Conservation (phyloP, 2,113 vertebrate genomes). For the Noturus placidus region DNA sequence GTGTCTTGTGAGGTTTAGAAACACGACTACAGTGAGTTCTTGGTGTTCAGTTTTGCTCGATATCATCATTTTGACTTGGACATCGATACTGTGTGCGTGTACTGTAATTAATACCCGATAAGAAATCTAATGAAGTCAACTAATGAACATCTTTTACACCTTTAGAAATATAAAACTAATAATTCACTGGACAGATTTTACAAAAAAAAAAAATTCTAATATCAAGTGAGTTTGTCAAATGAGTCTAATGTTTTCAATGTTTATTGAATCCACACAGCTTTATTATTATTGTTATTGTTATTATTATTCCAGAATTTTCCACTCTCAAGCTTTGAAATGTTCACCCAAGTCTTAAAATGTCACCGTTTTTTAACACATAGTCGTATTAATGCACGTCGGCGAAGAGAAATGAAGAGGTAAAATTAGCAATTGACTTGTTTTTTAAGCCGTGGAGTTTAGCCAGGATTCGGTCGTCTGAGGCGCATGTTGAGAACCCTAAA, state of each 20-base stretch:
- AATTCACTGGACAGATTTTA: neutral
- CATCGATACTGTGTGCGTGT: neutral
- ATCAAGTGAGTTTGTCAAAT: neutral
- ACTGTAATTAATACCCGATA: neutral
- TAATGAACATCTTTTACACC: neutral
- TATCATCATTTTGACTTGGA: neutral
- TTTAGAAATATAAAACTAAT: neutral
- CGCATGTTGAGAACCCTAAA: too few species aligned
- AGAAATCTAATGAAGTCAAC: neutral
- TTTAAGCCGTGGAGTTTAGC: too few species aligned
- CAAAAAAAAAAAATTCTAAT: neutral
- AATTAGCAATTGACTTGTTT: too few species aligned
- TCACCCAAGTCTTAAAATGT: neutral
- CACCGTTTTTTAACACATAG: too few species aligned
- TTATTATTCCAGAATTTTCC: neutral
- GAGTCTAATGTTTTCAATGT: neutral
- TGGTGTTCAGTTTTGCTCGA: neutral
- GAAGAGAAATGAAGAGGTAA: too few species aligned
- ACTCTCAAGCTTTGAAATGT: neutral
- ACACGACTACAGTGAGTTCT: neutral
- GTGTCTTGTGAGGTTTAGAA: neutral
- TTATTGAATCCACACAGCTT: neutral
- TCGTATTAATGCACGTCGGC: too few species aligned
- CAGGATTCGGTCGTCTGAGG: too few species aligned
- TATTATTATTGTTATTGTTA: neutral